Percentiles rank a stretch among this genome's conserved stretches.
Conservation (phyloP, 2,797 vertebrate species). For the Tapirus indicus region DNA sequence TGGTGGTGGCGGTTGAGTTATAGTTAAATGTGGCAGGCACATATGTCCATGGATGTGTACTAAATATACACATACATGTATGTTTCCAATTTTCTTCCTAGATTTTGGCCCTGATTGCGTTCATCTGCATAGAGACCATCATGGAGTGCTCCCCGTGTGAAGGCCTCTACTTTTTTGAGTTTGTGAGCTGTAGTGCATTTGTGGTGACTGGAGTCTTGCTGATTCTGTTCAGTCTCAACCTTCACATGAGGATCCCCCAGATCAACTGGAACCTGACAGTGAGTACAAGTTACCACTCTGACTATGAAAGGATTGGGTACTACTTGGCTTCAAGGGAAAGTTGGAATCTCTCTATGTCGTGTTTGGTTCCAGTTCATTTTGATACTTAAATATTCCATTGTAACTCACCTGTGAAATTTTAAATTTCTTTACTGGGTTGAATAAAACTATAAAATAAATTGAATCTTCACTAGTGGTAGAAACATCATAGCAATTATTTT, state of each 20-base stretch:
- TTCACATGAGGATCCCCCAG: constrained; percentile 95
- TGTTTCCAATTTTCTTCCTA: constrained; percentile 85
- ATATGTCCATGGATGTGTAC: not conserved
- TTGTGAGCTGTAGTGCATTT: constrained; percentile 98
- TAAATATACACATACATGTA: not conserved
- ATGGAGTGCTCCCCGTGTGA: constrained; percentile 97
- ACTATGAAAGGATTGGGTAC: not conserved
- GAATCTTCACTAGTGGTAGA: constrained; percentile 20
- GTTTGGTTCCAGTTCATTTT: not conserved
- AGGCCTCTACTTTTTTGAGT: constrained; percentile 99
- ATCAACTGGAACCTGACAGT: constrained; percentile 99
- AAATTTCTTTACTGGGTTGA: constrained; percentile 25
- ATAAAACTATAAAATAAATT: constrained; percentile 23
- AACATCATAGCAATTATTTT: not conserved
- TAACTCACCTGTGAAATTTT: not conserved
- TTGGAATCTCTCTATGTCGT: not conserved
- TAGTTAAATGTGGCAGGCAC: not conserved
- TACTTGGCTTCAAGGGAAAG: not conserved
- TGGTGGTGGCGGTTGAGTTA: not conserved
- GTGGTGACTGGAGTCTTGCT: constrained; percentile 96
- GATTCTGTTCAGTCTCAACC: constrained; percentile 95
- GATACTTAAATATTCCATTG: not conserved
- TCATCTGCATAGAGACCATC: constrained; percentile 99
- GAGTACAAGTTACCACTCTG: constrained; percentile 78
- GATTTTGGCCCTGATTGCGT: constrained; percentile 95